Conservation (phyloP, 2,888 invertebrate species). For the Cantharis rustica region DNA sequence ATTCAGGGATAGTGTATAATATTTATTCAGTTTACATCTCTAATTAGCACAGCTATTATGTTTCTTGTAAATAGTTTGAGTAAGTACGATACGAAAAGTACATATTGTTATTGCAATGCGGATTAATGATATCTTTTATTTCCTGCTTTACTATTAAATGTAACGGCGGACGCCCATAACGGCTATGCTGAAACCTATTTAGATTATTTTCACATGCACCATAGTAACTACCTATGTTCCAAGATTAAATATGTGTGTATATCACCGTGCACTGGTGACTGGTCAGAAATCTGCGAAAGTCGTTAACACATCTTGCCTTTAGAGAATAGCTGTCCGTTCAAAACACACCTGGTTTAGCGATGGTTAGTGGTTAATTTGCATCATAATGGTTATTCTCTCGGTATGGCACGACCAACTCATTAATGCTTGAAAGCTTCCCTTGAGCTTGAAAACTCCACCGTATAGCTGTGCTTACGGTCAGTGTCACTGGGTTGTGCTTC, state of each 20-base stretch:
- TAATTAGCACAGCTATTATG: neutral
- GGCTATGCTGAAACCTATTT: neutral
- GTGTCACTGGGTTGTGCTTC: slow-evolving; percentile 48
- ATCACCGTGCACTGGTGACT: slow-evolving; percentile 27
- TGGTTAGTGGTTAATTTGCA: slow-evolving; percentile 52
- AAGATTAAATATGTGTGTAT: slow-evolving; percentile 41
- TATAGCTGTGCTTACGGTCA: slow-evolving; percentile 45
- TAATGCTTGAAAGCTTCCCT: slow-evolving; percentile 17
- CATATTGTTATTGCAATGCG: neutral
- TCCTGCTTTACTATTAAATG: neutral
- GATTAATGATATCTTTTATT: neutral
- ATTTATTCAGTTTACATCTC: no score
- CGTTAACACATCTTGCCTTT: slow-evolving; percentile 52
- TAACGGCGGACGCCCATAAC: neutral
- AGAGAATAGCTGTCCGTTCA: slow-evolving; percentile 52
- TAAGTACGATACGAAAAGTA: neutral
- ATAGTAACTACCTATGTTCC: slow-evolving; percentile 24
- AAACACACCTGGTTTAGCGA: slow-evolving; percentile 53
- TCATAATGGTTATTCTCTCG: slow-evolving; percentile 47
- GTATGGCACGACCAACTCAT: slow-evolving; percentile 16
- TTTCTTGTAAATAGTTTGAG: neutral
- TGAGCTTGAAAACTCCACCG: slow-evolving; percentile 12
- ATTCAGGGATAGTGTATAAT: neutral
- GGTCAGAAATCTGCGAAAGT: slow-evolving; percentile 49
- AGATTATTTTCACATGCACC: neutral